Evolutionary conservation across 2,113 vertebrate genomes (phyloP), one percentile per base, ranked within the genome.

Genomic region (Galbula dea): DNA sequence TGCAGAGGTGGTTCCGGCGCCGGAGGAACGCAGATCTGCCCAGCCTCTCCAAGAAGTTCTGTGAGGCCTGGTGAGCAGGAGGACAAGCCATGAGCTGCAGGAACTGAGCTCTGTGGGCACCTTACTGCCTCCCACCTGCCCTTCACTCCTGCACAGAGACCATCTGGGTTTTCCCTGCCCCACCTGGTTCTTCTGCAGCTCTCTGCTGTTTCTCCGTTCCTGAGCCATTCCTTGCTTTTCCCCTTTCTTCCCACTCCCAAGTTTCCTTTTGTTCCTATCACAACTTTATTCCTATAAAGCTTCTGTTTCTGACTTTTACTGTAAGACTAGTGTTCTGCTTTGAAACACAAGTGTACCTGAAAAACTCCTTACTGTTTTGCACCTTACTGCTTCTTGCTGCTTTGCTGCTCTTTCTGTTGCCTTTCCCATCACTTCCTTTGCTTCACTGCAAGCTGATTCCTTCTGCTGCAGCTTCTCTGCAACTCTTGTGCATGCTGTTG

Each of bases 31-130:
- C 98, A 66, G 98, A 99, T 86, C 96, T 97, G 66, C 98, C 99
- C 37, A 97, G 86, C 84, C 96, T 98, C 87, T 98, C 98, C 1
- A 99, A 98, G 96, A 99, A 99, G 96, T 99, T 99, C 96, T 98
- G 98, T 7, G 99, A 99, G 93, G 98, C 99, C 95, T 98, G 98
- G 99, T 99, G 85, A 98, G 98, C 88, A 1, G 65, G 16, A 84
- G 37, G 39, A 15, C 16, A 22, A 61, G 17, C 61, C 43, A 5
- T 19, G 23, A 51, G 27, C 9, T 2, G 39, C 30, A 18, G n/a
- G 10, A 27, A 34, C 73, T 75, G 61, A 86, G 69, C 59, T 88
- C 52, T 2, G 0, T 12, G 4, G 14, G 9, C 67, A 49, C 43
- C 62, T 74, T 51, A 0, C 23, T 66, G n/a, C 67, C 52, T 66